Percentiles rank a stretch among this genome's conserved stretches.
Conservation (phyloP, 2,888 invertebrate species). For the Polietes domitor region DNA sequence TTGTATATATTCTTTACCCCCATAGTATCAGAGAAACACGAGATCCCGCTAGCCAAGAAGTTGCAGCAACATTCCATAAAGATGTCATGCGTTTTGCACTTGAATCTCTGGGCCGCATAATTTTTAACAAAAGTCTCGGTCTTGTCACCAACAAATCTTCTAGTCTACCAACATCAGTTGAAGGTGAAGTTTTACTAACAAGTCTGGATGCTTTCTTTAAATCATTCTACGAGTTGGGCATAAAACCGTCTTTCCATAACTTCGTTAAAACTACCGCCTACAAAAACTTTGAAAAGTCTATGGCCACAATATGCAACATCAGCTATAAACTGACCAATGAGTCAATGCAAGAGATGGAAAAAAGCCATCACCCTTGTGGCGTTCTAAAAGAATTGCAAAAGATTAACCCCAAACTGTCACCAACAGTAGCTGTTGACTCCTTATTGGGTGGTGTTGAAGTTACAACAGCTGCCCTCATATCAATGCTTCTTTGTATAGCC, state of each 20-base stretch:
- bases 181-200: conserved; percentile 68
- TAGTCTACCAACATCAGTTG: conserved; percentile 2
- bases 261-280: conserved; percentile 74
- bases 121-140: conserved; percentile 78
- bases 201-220: conserved; percentile 63
- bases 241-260: conserved; percentile 77
- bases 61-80: conserved; percentile 81
- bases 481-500: conserved; percentile 81
- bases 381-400: conserved; percentile 85
- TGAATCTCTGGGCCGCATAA: conserved; percentile 82
- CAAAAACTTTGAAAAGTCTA: conserved; percentile 72
- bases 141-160: conserved; percentile 67
- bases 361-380: conserved; percentile 78
- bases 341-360: conserved; percentile 75
- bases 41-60: conserved; percentile 73
- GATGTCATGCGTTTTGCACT: conserved; percentile 83
- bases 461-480: conserved; percentile 74
- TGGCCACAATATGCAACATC: conserved; percentile 75
- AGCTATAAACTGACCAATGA: conserved; percentile 78
- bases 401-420: conserved; percentile 84
- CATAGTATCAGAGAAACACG: conserved; percentile 67
- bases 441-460: conserved; percentile 86
- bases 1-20: too few species aligned
- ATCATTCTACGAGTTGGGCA: conserved; percentile 71
- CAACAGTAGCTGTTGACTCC: conserved; percentile 88